Evolutionary conservation across 1,140 invertebrate genomes (phyloP).

Genomic region (Doryteuthis pealeii): DNA sequence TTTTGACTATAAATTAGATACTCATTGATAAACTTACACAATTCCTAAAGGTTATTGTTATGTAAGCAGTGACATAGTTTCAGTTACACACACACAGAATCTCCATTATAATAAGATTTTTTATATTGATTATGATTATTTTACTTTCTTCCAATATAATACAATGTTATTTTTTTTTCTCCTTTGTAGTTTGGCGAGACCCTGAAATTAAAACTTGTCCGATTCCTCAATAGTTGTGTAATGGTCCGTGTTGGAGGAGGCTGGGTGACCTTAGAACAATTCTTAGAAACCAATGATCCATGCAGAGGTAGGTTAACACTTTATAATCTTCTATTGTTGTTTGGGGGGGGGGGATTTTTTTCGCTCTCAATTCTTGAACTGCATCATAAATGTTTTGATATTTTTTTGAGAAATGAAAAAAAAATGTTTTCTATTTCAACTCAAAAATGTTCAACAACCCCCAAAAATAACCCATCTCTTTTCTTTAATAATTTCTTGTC

Average conservation of each 20-base stretch:
- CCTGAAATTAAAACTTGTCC: constrained; percentile 92
- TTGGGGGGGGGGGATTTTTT: not conserved
- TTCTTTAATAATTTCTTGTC: not conserved
- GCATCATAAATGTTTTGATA: not conserved
- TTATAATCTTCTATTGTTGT: not conserved
- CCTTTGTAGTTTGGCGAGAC: constrained; percentile 90
- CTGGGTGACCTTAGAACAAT: constrained; percentile 91
- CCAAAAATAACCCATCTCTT: not conserved
- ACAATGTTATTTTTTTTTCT: constrained; percentile 33
- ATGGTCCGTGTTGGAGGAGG: constrained; percentile 92
- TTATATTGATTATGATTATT: too few relatives aligned
- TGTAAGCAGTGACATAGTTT: too few relatives aligned
- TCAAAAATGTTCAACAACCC: too few relatives aligned
- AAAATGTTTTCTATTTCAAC: not conserved
- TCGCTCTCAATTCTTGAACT: not conserved
- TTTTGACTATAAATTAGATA: too few relatives aligned
- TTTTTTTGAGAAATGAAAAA: not conserved
- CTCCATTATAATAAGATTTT: too few relatives aligned
- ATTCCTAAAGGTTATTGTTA: too few relatives aligned
- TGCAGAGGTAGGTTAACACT: constrained; percentile 62
- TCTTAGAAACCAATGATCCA: constrained; percentile 85
- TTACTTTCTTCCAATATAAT: too few relatives aligned
- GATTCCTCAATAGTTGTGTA: constrained; percentile 68
- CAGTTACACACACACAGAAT: too few relatives aligned
- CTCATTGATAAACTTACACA: too few relatives aligned